These are phyloP conservation scores for Enteromius paludinosus DNA, from an alignment of 2,797 vertebrate genomes.

Conservation along the genomic window DNA sequence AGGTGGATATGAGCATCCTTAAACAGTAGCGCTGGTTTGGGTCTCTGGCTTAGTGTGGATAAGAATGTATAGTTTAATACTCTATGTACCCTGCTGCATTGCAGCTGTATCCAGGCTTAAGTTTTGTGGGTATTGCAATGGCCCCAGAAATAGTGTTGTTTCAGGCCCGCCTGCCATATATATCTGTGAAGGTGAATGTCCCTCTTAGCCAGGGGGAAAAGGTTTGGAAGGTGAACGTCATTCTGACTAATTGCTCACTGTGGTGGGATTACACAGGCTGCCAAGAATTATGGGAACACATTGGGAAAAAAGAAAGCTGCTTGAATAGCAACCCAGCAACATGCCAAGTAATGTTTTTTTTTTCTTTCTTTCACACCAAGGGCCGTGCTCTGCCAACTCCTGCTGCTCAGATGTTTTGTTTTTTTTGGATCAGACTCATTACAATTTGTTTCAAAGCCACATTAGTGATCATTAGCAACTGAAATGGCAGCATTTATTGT, in stretches of 20 bases:
- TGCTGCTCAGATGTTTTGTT: not conserved
- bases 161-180: conserved; percentile 9
- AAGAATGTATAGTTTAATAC: not conserved
- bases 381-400: conserved; percentile 44
- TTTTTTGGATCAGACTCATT: conserved; percentile 37
- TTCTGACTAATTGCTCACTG: conserved; percentile 66
- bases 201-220: conserved; percentile 54
- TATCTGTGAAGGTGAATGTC: conserved; percentile 54
- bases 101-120: conserved; percentile 3
- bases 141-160: conserved; percentile 19
- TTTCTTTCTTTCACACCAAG: conserved; percentile 26
- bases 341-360: conserved; percentile 49
- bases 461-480: conserved; percentile 52
- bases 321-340: conserved; percentile 45
- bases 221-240: conserved; percentile 59
- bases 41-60: not conserved
- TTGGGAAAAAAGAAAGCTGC: conserved; percentile 30
- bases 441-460: conserved; percentile 6
- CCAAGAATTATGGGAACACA: conserved; percentile 61
- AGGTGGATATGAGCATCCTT: not conserved
- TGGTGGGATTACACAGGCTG: conserved; percentile 61
- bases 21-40: not conserved
- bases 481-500: conserved; percentile 53
- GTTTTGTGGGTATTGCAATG: conserved; percentile 8
- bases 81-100: conserved; percentile 23